These are phyloP conservation scores for Atopsyche davidsoni DNA, from an alignment of 1,140 invertebrate genomes.

Conservation along the genomic window DNA sequence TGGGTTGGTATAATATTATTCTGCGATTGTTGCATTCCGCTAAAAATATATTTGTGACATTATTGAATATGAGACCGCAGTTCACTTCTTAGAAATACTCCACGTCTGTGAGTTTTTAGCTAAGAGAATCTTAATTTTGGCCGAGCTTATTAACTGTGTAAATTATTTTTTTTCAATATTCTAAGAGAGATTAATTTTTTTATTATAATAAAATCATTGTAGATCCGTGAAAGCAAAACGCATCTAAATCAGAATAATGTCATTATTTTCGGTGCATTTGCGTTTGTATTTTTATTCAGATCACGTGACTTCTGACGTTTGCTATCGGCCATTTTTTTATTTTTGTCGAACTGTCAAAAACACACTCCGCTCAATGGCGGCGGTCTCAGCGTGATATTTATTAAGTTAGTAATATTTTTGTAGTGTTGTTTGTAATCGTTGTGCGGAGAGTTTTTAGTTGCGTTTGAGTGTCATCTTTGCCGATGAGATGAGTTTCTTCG, in stretches of 20 bases:
- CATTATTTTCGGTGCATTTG: constrained; percentile 57
- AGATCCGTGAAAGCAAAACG: constrained; percentile 70
- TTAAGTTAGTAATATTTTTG: constrained; percentile 45
- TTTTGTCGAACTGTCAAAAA: constrained; percentile 43
- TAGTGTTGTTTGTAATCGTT: constrained; percentile 29
- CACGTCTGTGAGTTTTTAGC: too few relatives aligned
- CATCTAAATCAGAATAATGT: constrained; percentile 71
- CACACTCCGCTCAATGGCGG: constrained; percentile 45
- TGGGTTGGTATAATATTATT: too few relatives aligned
- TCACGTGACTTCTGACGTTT: constrained; percentile 44
- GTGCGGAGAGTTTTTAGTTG: neutral
- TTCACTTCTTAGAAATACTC: too few relatives aligned
- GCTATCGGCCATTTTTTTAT: constrained; percentile 45
- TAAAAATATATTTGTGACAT: too few relatives aligned
- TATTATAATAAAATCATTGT: too few relatives aligned
- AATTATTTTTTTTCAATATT: too few relatives aligned
- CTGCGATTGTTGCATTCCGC: too few relatives aligned
- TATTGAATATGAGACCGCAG: too few relatives aligned
- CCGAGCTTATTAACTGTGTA: too few relatives aligned
- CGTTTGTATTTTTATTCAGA: constrained; percentile 37
- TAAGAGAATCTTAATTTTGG: too few relatives aligned
- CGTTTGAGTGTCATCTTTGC: constrained; percentile 5
- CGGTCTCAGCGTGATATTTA: constrained; percentile 46
- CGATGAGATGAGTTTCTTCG: constrained; percentile 84
- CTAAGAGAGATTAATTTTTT: too few relatives aligned